Conservation (phyloP, 2,888 invertebrate genomes). For the Entomobrya multifasciata region DNA sequence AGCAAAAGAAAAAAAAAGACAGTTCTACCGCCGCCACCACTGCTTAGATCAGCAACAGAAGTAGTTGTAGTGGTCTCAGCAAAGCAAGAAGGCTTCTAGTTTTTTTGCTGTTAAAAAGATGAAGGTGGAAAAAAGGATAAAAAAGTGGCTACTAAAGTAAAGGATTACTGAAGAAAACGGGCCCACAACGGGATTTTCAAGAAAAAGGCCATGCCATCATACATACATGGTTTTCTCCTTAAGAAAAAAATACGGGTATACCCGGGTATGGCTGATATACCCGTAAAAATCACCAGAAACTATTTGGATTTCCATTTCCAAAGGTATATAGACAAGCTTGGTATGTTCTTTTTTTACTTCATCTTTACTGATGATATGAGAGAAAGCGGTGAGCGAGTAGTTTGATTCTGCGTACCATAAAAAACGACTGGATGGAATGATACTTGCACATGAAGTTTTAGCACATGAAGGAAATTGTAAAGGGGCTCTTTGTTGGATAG, state of each 20-base stretch:
- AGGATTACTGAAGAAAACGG: slow-evolving; percentile 51
- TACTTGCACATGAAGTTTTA: not conserved
- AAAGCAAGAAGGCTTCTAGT: not conserved
- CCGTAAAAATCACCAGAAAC: too few relatives aligned
- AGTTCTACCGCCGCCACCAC: not conserved
- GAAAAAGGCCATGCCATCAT: slow-evolving; percentile 4
- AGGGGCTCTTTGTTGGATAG: too few relatives aligned
- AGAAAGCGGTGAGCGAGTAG: slow-evolving; percentile 51
- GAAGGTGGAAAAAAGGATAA: slow-evolving; percentile 36
- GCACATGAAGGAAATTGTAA: too few relatives aligned
- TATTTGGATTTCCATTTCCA: too few relatives aligned
- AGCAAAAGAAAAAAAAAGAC: slow-evolving; percentile 30
- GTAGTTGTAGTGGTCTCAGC: too few relatives aligned
- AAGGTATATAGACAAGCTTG: not conserved
- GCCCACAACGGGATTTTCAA: slow-evolving; percentile 67
- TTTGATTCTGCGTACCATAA: slow-evolving; percentile 69
- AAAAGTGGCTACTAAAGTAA: slow-evolving; percentile 51
- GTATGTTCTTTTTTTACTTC: not conserved
- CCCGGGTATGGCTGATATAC: not conserved
- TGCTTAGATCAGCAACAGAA: slow-evolving; percentile 40
- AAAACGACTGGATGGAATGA: not conserved
- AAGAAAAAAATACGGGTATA: slow-evolving; percentile 7
- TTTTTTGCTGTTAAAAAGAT: not conserved
- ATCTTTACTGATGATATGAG: too few relatives aligned
- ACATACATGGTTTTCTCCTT: not conserved